Conservation (phyloP, 2,113 vertebrate species). For the Lepus americanus region DNA sequence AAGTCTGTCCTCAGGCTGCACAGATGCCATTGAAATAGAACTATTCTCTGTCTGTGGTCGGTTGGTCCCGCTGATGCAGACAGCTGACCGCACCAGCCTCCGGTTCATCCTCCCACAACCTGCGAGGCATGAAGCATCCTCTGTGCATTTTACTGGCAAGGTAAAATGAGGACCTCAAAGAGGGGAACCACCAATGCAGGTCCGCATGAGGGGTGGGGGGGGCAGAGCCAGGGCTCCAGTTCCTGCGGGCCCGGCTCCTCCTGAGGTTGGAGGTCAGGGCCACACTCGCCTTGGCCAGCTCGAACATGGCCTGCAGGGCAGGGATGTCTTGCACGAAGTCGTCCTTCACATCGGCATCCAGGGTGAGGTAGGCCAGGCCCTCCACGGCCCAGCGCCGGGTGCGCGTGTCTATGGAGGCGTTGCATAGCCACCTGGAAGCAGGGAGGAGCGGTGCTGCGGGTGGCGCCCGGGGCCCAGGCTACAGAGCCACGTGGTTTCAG, state of each 20-base stretch:
- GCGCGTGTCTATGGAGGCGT: conserved; percentile 92
- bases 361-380: conserved; percentile 96
- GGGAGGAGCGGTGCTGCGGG: background rate
- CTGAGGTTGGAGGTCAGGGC: background rate
- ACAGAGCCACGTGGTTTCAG: background rate
- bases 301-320: conserved; percentile 97
- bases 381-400: conserved; percentile 98
- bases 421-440: conserved; percentile 94
- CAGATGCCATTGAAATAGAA: no score
- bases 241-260: background rate
- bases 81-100: background rate
- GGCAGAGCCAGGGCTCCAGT: background rate
- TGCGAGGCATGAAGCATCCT: background rate
- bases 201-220: fast-evolving
- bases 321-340: conserved; percentile 97
- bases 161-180: background rate
- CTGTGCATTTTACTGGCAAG: background rate
- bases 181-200: background rate
- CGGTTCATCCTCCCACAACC: background rate
- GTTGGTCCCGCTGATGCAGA: no score
- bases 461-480: fast-evolving
- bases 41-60: no score
- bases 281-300: conserved; percentile 92
- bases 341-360: conserved; percentile 98
- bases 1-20: no score